These are phyloP conservation scores for Haplochromis vanheusdeni DNA, from an alignment of 2,113 vertebrate genomes.

Conservation along the genomic window DNA sequence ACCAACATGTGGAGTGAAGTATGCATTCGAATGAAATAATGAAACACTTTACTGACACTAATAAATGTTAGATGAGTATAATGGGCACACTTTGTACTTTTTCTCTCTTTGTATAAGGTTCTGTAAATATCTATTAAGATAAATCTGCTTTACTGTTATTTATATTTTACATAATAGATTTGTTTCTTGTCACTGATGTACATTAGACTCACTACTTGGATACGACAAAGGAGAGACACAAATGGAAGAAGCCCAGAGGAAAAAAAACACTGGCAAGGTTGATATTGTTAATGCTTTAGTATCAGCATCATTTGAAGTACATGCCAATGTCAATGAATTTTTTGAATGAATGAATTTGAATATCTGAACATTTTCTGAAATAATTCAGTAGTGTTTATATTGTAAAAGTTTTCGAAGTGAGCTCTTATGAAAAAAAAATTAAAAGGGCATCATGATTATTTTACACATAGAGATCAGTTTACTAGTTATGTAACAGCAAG, in stretches of 20 bases:
- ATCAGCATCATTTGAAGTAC: no score
- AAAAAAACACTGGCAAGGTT: background rate
- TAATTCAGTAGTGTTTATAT: no score
- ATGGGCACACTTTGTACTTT: accelerated
- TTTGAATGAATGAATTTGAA: no score
- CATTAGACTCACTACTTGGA: accelerated
- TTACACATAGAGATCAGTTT: no score
- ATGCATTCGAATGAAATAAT: background rate
- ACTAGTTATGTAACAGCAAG: no score
- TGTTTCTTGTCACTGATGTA: background rate
- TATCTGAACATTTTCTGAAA: no score
- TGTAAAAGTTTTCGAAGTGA: no score
- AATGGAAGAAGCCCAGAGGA: background rate
- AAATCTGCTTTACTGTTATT: accelerated
- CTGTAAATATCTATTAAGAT: background rate
- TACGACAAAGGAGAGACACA: accelerated
- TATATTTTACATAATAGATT: background rate
- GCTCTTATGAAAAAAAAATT: no score
- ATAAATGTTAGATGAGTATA: background rate
- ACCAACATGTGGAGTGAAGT: background rate
- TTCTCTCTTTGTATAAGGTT: background rate
- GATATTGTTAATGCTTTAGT: no score
- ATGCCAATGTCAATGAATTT: no score
- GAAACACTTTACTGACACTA: background rate
- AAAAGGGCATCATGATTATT: no score